Evolutionary conservation across 2,888 invertebrate genomes (phyloP).

Genomic region (Acrobasis consociella): DNA sequence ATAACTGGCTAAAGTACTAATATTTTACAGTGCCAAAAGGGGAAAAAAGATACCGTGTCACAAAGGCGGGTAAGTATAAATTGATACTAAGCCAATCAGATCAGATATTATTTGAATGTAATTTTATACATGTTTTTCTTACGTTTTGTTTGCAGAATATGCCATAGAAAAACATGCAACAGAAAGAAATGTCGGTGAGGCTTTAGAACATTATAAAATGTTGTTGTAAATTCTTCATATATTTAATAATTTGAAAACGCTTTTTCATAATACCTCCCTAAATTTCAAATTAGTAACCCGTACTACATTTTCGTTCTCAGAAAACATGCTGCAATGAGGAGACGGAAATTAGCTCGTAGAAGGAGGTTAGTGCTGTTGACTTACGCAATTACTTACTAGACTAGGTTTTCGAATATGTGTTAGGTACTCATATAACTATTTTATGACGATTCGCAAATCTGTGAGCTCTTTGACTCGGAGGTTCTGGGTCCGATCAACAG

Average conservation of each 20-base stretch:
- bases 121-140: background rate
- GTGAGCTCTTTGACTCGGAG: too few species aligned
- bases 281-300: too few species aligned
- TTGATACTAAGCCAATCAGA: too few species aligned
- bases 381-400: too few species aligned
- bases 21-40: slow-evolving; percentile 34
- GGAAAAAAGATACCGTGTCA: slow-evolving; percentile 44
- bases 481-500: too few species aligned
- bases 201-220: background rate
- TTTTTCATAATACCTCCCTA: too few species aligned
- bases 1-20: slow-evolving; percentile 6
- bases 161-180: slow-evolving; percentile 51
- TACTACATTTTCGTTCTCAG: slow-evolving; percentile 30
- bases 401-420: too few species aligned
- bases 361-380: slow-evolving; percentile 33
- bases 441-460: too few species aligned
- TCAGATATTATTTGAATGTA: too few species aligned
- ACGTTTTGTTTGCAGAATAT: slow-evolving; percentile 49
- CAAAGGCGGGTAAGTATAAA: slow-evolving; percentile 55
- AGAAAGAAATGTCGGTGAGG: slow-evolving; percentile 62
- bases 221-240: too few species aligned
- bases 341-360: slow-evolving; percentile 32
- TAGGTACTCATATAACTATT: too few species aligned
- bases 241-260: too few species aligned
- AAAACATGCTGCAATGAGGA: slow-evolving; percentile 43